These are phyloP conservation scores for Nannoperca obscura DNA, from an alignment of 2,797 vertebrate genomes.

Conservation along the genomic window DNA sequence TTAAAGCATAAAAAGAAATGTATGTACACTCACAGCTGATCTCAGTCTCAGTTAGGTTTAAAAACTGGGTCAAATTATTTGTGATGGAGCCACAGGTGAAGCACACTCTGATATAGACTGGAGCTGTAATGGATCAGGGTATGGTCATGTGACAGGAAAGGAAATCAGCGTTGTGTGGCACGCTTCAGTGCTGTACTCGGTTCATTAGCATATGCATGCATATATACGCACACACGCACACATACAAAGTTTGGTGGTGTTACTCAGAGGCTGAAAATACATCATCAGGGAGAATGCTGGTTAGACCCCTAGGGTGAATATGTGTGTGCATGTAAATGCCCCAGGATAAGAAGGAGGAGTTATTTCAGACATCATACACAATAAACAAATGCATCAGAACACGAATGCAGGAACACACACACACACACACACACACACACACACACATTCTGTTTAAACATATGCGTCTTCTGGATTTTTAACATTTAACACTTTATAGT, in stretches of 20 bases:
- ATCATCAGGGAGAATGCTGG: conserved; percentile 48
- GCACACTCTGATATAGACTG: not conserved
- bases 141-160: not conserved
- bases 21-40: not conserved
- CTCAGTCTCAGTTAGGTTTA: not conserved
- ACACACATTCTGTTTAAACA: not conserved
- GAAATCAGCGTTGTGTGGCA: not conserved
- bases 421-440: conserved; percentile 1
- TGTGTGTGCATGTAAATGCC: conserved; percentile 25
- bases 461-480: not conserved
- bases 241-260: conserved; percentile 38
- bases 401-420: not conserved
- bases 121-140: not conserved
- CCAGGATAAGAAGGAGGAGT: conserved; percentile 23
- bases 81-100: conserved; percentile 2
- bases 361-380: conserved; percentile 39
- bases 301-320: conserved; percentile 38
- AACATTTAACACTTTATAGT: not conserved
- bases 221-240: conserved; percentile 29
- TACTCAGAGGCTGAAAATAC: conserved; percentile 73
- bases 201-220: conserved; percentile 48
- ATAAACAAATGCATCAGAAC: conserved; percentile 12
- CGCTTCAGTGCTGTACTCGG: conserved; percentile 41
- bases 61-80: not conserved
- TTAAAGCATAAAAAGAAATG: not conserved